These are phyloP conservation scores for Eledone cirrhosa DNA, from an alignment of 2,888 invertebrate species.

Conservation along the genomic window DNA sequence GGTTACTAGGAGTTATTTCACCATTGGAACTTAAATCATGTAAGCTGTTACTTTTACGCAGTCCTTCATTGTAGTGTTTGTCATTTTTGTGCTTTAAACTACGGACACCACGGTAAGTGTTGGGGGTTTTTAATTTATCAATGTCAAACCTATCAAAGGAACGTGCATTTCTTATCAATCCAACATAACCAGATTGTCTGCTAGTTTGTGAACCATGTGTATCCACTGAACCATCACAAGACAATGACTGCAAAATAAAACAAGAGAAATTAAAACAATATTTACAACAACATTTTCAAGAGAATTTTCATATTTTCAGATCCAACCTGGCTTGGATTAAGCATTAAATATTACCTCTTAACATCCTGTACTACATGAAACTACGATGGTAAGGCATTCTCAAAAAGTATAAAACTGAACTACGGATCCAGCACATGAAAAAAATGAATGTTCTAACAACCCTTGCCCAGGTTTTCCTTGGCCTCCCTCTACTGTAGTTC, in stretches of 20 bases:
- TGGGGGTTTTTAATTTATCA: slow-evolving; percentile 37
- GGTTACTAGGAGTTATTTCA: slow-evolving; percentile 38
- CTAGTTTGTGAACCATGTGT: not conserved
- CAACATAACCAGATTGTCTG: slow-evolving; percentile 9
- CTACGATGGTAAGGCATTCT: too few relatives aligned
- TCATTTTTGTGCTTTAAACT: slow-evolving; percentile 63
- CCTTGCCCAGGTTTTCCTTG: too few relatives aligned
- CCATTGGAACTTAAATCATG: slow-evolving; percentile 56
- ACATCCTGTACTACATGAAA: too few relatives aligned
- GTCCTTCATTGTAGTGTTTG: slow-evolving; percentile 57
- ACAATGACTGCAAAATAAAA: slow-evolving; percentile 17
- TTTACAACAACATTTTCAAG: too few relatives aligned
- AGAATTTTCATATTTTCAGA: too few relatives aligned
- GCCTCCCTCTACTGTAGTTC: too few relatives aligned
- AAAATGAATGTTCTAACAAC: too few relatives aligned
- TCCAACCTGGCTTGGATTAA: too few relatives aligned
- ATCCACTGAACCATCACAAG: not conserved
- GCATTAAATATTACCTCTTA: too few relatives aligned
- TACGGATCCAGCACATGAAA: too few relatives aligned
- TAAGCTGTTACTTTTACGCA: slow-evolving; percentile 62
- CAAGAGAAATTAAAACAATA: not conserved
- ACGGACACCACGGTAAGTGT: slow-evolving; percentile 61
- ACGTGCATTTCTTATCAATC: not conserved
- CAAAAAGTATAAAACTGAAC: too few relatives aligned
- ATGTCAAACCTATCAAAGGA: slow-evolving; percentile 24